Evolutionary conservation across 2,888 invertebrate species (phyloP), one percentile per base, ranked within the genome.

Genomic region (Drosophila antonietae): DNA sequence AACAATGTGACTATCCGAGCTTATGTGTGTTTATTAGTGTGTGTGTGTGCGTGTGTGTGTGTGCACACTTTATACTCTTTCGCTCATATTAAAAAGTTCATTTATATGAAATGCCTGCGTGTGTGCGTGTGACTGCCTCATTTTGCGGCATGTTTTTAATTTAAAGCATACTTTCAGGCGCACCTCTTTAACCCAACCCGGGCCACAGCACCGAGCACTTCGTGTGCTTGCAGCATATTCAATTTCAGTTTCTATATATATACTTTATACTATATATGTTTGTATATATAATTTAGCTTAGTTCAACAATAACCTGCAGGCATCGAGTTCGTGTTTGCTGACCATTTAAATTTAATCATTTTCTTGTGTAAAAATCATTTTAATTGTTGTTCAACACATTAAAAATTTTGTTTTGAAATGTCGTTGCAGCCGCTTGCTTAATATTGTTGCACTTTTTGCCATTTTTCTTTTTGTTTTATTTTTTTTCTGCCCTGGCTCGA

Each of bases 361-460:
- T 82, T 78, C 76, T 80, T 80, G 83, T 79, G 79, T 77, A 83
- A 84, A 85, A 83, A 83, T 83, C 61, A 78, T 77, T 83, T 85
- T 80, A 80, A 80, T 83, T 83, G 80, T 79, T 83, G 80, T 83
- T 79, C 72, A 83, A 83, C 82, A 73, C 80, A 83, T 83, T 83
- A 83, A 75, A 83, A 75, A 81, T 81, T 83, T 84, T 84, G 83
- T 81, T 83, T 66, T 12, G 55, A 51, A 81, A 80, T 81, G 83
- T 71, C 67, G 58, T 56, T 62, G 58, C 51, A 20, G 62, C 18
- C 31, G 56, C 44, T 58, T 53, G 44, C 39, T 46, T 79, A 71
- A 78, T 74, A 67, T 61, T 62, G 57, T 65, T 75, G 79, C 77
- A 66, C 53, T 71, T 66, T 63, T 47, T 41, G 28, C 23, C 44